These are phyloP conservation scores for Apaloderma vittatum DNA, from an alignment of 2,113 vertebrate species.

Conservation along the genomic window DNA sequence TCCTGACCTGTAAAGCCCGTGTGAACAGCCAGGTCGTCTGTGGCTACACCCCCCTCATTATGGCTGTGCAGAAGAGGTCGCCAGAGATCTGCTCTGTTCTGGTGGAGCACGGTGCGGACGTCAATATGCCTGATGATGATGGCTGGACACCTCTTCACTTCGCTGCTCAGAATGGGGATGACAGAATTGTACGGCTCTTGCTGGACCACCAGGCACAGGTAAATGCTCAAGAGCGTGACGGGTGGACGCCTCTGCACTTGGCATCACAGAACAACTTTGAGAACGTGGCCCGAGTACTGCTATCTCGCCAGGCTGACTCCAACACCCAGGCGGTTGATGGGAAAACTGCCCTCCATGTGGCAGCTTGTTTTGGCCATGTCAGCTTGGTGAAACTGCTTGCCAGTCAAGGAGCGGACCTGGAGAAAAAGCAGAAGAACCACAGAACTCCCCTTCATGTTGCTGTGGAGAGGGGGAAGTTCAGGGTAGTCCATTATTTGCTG, in stretches of 20 bases:
- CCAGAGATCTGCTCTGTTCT: constrained; percentile 79
- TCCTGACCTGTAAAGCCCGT: constrained; percentile 78
- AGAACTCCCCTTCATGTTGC: constrained; percentile 83
- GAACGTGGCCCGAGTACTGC: constrained; percentile 82
- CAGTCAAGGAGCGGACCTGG: constrained; percentile 79
- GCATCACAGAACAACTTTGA: constrained; percentile 90
- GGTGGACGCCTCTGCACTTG: constrained; percentile 88
- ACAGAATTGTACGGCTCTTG: constrained; percentile 76
- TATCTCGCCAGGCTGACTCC: constrained; percentile 78
- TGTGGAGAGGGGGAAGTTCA: constrained; percentile 84
- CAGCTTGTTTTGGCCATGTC: constrained; percentile 83
- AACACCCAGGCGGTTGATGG: constrained; percentile 75
- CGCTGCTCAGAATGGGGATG: constrained; percentile 86
- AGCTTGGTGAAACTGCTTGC: constrained; percentile 85
- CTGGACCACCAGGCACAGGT: constrained; percentile 79
- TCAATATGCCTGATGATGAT: constrained; percentile 79
- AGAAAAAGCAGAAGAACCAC: constrained; percentile 76
- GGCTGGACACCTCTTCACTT: constrained; percentile 87
- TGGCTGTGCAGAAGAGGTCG: constrained; percentile 80
- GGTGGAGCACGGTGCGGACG: constrained; percentile 68
- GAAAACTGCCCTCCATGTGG: constrained; percentile 84
- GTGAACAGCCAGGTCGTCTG: constrained; percentile 76
- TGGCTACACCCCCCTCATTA: constrained; percentile 83
- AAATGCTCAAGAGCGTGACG: constrained; percentile 76
- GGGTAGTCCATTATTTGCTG: constrained; percentile 83